A percentile compares a stretch with the other conserved stretches of the same genome.
Conservation (phyloP, 2,797 vertebrate species). For the Enteromius mattozi region DNA sequence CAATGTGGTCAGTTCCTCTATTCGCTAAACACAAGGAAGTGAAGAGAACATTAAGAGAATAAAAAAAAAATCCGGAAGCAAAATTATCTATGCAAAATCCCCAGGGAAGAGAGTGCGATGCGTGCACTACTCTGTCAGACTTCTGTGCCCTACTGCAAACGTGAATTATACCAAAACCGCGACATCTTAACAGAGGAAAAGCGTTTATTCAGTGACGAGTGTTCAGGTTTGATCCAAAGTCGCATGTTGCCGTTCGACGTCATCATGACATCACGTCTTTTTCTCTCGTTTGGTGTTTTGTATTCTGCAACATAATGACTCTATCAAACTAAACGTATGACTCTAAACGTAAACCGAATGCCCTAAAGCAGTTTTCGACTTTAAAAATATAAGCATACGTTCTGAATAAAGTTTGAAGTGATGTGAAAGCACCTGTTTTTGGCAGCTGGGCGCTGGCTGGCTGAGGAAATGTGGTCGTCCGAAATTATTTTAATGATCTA, state of each 20-base stretch:
- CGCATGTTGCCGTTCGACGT: background rate
- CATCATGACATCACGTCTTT: slow-evolving; percentile 18
- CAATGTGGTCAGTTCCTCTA: slow-evolving; percentile 82
- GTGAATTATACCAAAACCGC: background rate
- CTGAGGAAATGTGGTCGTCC: background rate
- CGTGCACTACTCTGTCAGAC: too few relatives aligned
- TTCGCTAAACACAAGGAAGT: slow-evolving; percentile 80
- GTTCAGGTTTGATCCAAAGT: background rate
- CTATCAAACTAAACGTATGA: background rate
- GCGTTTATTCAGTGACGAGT: background rate
- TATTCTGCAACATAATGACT: background rate
- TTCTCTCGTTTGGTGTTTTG: background rate
- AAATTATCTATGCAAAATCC: slow-evolving; percentile 80
- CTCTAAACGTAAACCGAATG: background rate
- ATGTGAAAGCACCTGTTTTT: slow-evolving; percentile 53
- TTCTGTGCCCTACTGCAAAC: too few relatives aligned
- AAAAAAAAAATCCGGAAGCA: slow-evolving; percentile 74
- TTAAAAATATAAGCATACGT: background rate
- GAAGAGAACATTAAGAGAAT: slow-evolving; percentile 73
- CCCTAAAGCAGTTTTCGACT: background rate
- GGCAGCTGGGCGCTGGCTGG: background rate
- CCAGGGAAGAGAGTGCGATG: slow-evolving; percentile 24
- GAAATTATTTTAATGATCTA: background rate
- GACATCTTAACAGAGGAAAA: background rate
- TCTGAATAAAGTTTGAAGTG: background rate